phyloP scores from a whole-genome alignment of 2,888 invertebrate species.

The Chymomyza amoena region DNA sequence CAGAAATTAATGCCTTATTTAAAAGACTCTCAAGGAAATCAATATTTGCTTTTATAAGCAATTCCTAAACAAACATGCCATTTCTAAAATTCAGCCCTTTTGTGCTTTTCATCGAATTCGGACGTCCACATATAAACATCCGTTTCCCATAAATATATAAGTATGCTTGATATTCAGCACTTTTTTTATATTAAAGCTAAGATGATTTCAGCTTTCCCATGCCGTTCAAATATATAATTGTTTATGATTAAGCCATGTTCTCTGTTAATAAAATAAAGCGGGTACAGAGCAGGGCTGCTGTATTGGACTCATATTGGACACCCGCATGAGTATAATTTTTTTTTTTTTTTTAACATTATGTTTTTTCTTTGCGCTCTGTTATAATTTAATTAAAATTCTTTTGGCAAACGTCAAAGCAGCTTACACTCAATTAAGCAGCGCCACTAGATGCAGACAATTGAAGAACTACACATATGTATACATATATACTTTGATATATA shows the following conservation, averaged over 20 bases:
- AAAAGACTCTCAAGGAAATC: too few relatives aligned
- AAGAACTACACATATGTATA: background rate
- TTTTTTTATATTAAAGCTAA: background rate
- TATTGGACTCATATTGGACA: constrained; percentile 1
- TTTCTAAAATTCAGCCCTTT: background rate
- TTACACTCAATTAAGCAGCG: constrained; percentile 38
- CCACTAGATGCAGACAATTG: background rate
- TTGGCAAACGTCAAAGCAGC: constrained; percentile 54
- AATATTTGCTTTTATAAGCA: background rate
- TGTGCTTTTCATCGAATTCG: background rate
- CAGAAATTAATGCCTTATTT: too few relatives aligned
- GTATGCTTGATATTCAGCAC: background rate
- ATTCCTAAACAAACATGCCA: background rate
- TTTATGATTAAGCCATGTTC: background rate
- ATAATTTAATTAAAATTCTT: constrained; percentile 68
- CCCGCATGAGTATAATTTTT: constrained; percentile 41
- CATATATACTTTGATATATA: background rate
- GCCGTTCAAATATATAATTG: background rate
- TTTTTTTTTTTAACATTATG: background rate
- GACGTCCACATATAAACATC: background rate
- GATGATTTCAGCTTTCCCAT: background rate
- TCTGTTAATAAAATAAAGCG: background rate
- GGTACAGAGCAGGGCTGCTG: background rate
- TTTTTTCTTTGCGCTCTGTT: constrained; percentile 10
- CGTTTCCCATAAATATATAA: background rate